Base-by-base conservation (phyloP, 2,113 vertebrate genomes). In the Taurulus bubalis region DNA sequence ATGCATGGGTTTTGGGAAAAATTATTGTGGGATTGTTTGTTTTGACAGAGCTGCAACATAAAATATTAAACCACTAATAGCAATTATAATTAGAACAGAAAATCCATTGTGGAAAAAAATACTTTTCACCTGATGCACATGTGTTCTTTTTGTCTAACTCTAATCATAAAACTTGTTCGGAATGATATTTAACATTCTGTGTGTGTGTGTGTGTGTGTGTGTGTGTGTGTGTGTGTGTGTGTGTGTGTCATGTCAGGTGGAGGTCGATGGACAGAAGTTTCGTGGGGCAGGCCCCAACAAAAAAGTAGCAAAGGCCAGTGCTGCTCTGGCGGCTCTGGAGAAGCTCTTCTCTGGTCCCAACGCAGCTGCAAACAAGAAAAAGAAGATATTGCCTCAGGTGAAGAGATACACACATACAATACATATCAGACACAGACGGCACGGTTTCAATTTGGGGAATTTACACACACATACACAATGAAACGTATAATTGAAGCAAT, bases 241-340 rank as follows among this genome's bases (percentile, higher is more conserved):
- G 49, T 83, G 65, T 77, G 26, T 51, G 34, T 32, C 6, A 0
- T 12, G 7, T 40, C 88, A 99, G 98, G 98, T 99, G 94, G 98
- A 99, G 94, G 98, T 99, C n/a, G 98, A 99, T 56, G 97, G 97
- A 75, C 98, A 99, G 95, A 99, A 98, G 90, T 99, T 99, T 91
- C 96, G 97, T 80, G 98, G 98, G 32, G 97, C 98, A 66, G 98
- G 98, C 85, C 98, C 98, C 91, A 99, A 99, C 93, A 99, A 99
- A 95, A 99, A 99, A 87, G 98, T 99, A 93, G 98, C 98, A 82
- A 99, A 99, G 94, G 98, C 98, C 86, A 99, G 98, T n/a, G 98
- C 98, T 66, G 98, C 98, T 20, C 85, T 99, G 79, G 97, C 97
- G 63, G 98, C 98, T 26, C 95, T 99, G 87, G 98, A 99, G 91